These are phyloP conservation scores for Parnassius glacialis DNA, from an alignment of 2,888 invertebrate species.

Conservation along the genomic window DNA sequence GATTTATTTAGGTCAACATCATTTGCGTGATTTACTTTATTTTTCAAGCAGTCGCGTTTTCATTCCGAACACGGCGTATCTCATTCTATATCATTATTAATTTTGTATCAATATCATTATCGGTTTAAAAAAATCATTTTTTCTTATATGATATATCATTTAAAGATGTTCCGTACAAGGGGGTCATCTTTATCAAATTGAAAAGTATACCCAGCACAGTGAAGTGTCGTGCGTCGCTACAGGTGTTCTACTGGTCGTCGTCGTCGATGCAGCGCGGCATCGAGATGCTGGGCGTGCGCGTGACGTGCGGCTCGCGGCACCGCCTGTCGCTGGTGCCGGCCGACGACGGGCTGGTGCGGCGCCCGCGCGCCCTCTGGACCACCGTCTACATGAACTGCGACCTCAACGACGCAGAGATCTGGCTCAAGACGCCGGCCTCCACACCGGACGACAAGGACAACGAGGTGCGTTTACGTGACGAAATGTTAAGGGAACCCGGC, in stretches of 20 bases:
- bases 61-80: no score
- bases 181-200: no score
- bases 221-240: neutral
- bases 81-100: no score
- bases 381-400: constrained; percentile 97
- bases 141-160: no score
- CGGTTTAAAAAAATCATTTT: no score
- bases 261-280: constrained; percentile 96
- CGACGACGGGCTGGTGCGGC: constrained; percentile 90
- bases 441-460: constrained; percentile 45
- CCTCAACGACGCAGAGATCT: constrained; percentile 94
- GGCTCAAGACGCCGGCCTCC: constrained; percentile 89
- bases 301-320: constrained; percentile 91
- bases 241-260: constrained; percentile 98
- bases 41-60: no score
- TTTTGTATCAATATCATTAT: no score
- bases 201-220: no score
- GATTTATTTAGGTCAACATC: no score
- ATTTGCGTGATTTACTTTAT: no score
- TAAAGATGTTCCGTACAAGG: no score
- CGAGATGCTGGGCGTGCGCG: constrained; percentile 89
- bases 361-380: constrained; percentile 94
- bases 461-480: constrained; percentile 39
- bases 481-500: no score
- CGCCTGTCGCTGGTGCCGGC: constrained; percentile 86